phyloP scores from a whole-genome alignment of 2,888 invertebrate genomes.

The Drosophila fungiperda region DNA sequence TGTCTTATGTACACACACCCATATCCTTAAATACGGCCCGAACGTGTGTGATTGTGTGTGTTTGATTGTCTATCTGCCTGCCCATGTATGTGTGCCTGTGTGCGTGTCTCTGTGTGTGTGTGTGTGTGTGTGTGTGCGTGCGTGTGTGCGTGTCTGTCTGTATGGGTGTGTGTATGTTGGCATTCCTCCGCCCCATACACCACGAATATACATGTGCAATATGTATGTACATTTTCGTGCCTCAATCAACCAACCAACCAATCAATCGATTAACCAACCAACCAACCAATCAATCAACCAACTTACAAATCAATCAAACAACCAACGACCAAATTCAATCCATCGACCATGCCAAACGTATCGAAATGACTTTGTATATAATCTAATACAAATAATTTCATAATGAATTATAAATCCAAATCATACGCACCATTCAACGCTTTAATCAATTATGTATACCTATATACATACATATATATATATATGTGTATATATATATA shows the following conservation, averaged over 20 bases:
- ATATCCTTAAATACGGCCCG: constrained; percentile 19
- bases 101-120: neutral
- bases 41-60: constrained; percentile 14
- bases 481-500: constrained; percentile 49
- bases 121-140: constrained; percentile 8
- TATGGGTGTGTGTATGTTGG: constrained; percentile 63
- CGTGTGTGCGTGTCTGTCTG: constrained; percentile 11
- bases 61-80: neutral
- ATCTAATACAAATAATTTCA: constrained; percentile 54
- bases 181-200: constrained; percentile 41
- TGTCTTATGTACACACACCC: constrained; percentile 63
- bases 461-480: constrained; percentile 14
- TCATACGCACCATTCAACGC: constrained; percentile 68
- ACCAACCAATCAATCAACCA: constrained; percentile 42
- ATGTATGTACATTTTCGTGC: constrained; percentile 42
- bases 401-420: constrained; percentile 53
- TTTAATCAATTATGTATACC: constrained; percentile 40
- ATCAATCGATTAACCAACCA: constrained; percentile 40
- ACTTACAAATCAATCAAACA: constrained; percentile 43
- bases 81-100: neutral
- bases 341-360: constrained; percentile 42
- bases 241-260: constrained; percentile 47
- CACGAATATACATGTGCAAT: constrained; percentile 34
- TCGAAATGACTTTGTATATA: constrained; percentile 55
- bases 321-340: constrained; percentile 41